A percentile compares a stretch with the other conserved stretches of the same genome.
Conservation (phyloP, 2,888 invertebrate species). For the Euspilapteryx auroguttella region DNA sequence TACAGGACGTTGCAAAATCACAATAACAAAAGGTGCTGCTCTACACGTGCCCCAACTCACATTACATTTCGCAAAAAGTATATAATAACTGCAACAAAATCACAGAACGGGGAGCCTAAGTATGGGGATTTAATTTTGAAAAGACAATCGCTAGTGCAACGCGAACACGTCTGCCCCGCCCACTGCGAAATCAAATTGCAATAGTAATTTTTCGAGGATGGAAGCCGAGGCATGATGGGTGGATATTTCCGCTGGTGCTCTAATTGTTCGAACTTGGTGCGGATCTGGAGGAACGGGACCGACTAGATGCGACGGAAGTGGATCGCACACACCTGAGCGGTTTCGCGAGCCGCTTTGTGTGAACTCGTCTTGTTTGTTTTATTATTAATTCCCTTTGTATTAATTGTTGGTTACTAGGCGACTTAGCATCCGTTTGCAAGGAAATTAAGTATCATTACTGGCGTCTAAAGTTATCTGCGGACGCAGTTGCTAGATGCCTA, state of each 20-base stretch:
- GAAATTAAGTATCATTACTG: conserved; percentile 30
- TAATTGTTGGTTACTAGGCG: conserved; percentile 38
- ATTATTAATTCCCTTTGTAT: conserved; percentile 27
- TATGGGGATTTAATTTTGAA: conserved; percentile 42
- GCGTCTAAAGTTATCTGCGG: conserved; percentile 13
- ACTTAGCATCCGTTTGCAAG: conserved; percentile 32
- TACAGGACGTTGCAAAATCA: too few relatives aligned
- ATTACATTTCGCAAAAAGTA: conserved; percentile 35
- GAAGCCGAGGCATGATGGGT: conserved; percentile 40
- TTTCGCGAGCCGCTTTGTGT: too few relatives aligned
- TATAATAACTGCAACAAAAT: conserved; percentile 25
- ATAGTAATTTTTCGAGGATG: conserved; percentile 51
- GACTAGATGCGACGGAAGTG: conserved; percentile 31
- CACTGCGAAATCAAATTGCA: conserved; percentile 37
- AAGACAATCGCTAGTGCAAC: conserved; percentile 43
- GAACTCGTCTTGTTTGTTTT: conserved; percentile 11
- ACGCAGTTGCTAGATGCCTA: too few relatives aligned
- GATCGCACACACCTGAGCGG: conserved; percentile 30
- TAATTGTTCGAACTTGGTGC: conserved; percentile 34
- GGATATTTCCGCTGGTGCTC: conserved; percentile 39
- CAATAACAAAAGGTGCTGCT: conserved; percentile 35
- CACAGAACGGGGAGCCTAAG: conserved; percentile 24
- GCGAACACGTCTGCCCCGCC: conserved; percentile 36
- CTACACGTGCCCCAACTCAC: conserved; percentile 43
- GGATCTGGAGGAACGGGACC: conserved; percentile 22